Conservation (phyloP, 2,797 vertebrate species). For the Erpetoichthys calabaricus region DNA sequence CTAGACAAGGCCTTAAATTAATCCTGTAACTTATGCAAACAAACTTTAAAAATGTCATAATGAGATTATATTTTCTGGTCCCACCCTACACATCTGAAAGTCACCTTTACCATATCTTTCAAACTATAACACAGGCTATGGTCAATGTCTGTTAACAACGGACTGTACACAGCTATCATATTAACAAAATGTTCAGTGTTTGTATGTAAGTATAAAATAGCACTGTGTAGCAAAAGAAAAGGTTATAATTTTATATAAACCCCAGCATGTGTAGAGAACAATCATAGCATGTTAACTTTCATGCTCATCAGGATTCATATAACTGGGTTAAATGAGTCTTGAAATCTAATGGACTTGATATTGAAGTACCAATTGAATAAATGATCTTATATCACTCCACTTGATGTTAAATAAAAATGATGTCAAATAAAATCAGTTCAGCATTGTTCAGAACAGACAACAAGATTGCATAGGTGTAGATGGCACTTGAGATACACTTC, state of each 20-base stretch:
- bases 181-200: too few species aligned
- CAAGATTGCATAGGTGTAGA: too few species aligned
- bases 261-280: not conserved
- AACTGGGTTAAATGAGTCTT: constrained; percentile 7
- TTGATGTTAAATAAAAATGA: not conserved
- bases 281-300: not conserved
- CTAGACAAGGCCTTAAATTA: too few species aligned
- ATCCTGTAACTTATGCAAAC: too few species aligned
- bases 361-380: constrained; percentile 16
- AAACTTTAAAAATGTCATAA: too few species aligned
- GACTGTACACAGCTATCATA: too few species aligned
- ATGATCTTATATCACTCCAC: constrained; percentile 17
- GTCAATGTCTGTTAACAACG: too few species aligned
- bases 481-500: too few species aligned
- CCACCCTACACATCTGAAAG: too few species aligned
- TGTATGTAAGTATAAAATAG: not conserved
- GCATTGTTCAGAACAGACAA: constrained; percentile 14
- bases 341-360: constrained; percentile 9
- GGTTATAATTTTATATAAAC: not conserved
- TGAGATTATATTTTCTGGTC: too few species aligned
- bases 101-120: too few species aligned
- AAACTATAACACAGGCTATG: too few species aligned
- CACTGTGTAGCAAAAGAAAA: not conserved
- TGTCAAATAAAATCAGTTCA: constrained; percentile 29
- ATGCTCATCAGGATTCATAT: not conserved